Conservation (phyloP, 2,113 vertebrate species). For the Pelusios castaneus region DNA sequence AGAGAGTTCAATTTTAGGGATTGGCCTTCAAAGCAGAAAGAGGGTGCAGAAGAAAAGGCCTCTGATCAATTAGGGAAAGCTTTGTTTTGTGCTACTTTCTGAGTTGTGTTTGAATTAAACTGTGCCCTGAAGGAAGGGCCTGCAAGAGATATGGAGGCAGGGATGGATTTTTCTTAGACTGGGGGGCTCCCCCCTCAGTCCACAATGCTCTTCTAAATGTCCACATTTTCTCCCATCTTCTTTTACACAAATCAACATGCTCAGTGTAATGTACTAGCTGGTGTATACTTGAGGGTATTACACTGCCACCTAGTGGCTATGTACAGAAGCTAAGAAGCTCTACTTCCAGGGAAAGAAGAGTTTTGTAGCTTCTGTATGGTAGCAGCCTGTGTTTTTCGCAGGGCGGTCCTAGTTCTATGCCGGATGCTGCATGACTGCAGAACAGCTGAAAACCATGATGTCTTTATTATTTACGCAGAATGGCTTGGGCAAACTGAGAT, state of each 20-base stretch:
- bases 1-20: neutral
- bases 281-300: neutral
- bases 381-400: neutral
- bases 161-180: neutral
- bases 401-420: neutral
- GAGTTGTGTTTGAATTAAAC: neutral
- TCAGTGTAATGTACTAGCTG: neutral
- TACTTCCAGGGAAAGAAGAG: neutral
- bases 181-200: neutral
- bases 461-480: neutral
- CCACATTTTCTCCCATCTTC: fast-evolving
- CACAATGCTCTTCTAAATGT: neutral
- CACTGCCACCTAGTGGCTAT: neutral
- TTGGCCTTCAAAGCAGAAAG: neutral
- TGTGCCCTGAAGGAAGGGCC: neutral
- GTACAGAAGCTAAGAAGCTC: neutral
- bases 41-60: neutral
- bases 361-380: fast-evolving
- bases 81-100: neutral
- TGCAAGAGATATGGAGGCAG: neutral
- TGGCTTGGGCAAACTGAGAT: fast-evolving
- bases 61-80: neutral
- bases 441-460: fast-evolving
- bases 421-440: neutral
- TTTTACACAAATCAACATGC: fast-evolving